Base-by-base conservation (phyloP, 2,888 invertebrate species). In the Unio delphinus region DNA sequence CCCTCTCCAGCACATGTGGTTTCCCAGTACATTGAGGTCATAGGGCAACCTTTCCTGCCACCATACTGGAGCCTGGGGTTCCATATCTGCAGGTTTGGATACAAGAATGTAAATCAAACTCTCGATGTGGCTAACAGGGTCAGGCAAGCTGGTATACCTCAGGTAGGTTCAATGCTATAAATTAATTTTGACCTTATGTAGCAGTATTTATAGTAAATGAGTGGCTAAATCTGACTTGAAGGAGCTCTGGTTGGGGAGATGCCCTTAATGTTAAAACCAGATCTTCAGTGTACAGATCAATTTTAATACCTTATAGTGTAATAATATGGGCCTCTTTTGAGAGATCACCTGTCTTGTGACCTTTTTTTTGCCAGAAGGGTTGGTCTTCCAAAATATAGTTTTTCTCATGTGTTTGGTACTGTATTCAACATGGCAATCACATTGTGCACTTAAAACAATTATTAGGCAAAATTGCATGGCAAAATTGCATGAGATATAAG, bases 1-100 rank as follows among this genome's bases (percentile, higher is more conserved):
- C 94, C 95, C 0, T 91, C 92, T 0, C 95, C 96, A 0, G 79
- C 82, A 63, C 90, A 91, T 57, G 90, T 92, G 8, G 85, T 91
- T 23, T 73, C 76, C 23, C 82, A 84, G 66, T 86, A 84, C 76
- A 82, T 83, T 56, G 77, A 80, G 66, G 77, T 86, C 34, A 78
- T 87, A 62, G 85, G 85, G 54, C 73, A 66, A n/a, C 69, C 83
- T 1, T 83, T 83, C 66, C 80, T 87, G 83, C 86, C 86, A 15
- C 87, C 87, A 26, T 87, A 94, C 87, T 96, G 96, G 96, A 92
- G 94, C 6, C 91, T 96, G 0, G 96, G 96, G 0, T 96, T 95
- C 89, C 96, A 96, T 90, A 91, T 96, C 58, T 95, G 95, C 91
- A 93, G 93, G 92, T 94, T 80, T 79, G 88, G 87, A 18, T 86